Evolutionary conservation across 2,113 vertebrate genomes (phyloP).

Genomic region (Chiloscyllium plagiosum): DNA sequence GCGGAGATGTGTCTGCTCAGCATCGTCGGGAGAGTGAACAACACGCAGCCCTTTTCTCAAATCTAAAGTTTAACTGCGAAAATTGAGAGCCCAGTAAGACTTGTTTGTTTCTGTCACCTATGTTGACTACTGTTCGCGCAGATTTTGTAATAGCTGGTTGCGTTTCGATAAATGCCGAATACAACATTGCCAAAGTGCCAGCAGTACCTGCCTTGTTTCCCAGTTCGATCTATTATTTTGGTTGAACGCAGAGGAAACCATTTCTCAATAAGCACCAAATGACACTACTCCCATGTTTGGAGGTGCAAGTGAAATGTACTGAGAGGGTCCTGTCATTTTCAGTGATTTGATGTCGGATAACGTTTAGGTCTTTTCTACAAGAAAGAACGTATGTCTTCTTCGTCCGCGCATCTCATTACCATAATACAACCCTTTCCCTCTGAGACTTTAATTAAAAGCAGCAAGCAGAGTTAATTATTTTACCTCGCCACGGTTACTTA

Average conservation of each 20-base stretch:
- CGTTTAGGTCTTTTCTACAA: constrained; percentile 71
- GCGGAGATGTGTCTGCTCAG: neutral
- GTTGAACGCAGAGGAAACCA: neutral
- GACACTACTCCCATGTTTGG: neutral
- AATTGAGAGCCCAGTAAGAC: neutral
- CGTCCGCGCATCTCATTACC: constrained; percentile 67
- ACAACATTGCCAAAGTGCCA: neutral
- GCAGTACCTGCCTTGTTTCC: neutral
- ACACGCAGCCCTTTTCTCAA: neutral
- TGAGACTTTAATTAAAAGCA: constrained; percentile 93
- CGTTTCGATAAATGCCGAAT: neutral
- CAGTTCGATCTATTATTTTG: neutral
- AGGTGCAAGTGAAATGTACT: constrained; percentile 66
- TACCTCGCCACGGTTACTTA: constrained; percentile 65
- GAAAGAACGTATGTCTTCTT: constrained; percentile 68
- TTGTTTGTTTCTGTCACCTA: neutral
- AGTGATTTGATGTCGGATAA: constrained; percentile 70
- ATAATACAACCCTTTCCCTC: constrained; percentile 90
- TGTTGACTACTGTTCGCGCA: neutral
- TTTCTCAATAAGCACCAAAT: constrained; percentile 25
- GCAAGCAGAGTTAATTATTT: constrained; percentile 78
- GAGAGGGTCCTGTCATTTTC: constrained; percentile 69
- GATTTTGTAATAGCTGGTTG: neutral
- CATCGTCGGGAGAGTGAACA: neutral
- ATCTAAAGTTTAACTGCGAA: neutral